Base-by-base conservation (phyloP, 92 coral and sea anemone genomes). In the Metridium senile region DNA sequence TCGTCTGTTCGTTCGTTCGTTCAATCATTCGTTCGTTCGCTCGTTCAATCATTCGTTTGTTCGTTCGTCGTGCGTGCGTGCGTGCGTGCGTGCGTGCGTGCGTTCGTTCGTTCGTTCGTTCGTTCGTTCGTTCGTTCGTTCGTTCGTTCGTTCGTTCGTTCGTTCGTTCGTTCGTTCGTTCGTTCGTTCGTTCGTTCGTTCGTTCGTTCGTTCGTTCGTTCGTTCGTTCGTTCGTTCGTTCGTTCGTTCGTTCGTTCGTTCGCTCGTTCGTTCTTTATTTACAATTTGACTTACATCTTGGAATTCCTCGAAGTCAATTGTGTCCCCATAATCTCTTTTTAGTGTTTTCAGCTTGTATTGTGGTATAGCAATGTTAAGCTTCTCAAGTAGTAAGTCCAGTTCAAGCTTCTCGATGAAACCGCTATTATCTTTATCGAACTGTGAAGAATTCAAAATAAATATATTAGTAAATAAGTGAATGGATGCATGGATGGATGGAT, bases 291-390 rank as follows among this genome's bases (percentile, higher is more conserved):
- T 63, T 63, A 63, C 69, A 28, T 63, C 43, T 4, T 28, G 35
- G 28, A 63, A 63, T 30, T 63, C 69, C 1, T 63, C 45, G 16
- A 63, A 63, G 45, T 63, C 69, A 30, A 63, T 30, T 2, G 29
- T 16, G n/a, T 31, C 27, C 31, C 69, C 69, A 63, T 63, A 63
- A 21, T 63, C 31, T 27, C 28, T 13, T 9, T 63, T 63, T n/a
- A 63, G 27, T 21, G 29, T 28, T 10, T 29, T 13, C 11, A 28
- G 26, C 3, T 16, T 28, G 11, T 16, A 28, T 11, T 20, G 29
- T 1, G 69, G 69, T 2, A 63, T 30, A 20, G 16, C 6, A 20
- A 63, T 63, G 1, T 19, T 29, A 1, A 63, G 69, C n/a, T 27
- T 28, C 31, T 27, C 21, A 0, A 63, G 45, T 20, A 63, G 16